Evolutionary conservation across 2,113 vertebrate genomes (phyloP), one percentile per base, ranked within the genome.

Genomic region (Oryzias melastigma): DNA sequence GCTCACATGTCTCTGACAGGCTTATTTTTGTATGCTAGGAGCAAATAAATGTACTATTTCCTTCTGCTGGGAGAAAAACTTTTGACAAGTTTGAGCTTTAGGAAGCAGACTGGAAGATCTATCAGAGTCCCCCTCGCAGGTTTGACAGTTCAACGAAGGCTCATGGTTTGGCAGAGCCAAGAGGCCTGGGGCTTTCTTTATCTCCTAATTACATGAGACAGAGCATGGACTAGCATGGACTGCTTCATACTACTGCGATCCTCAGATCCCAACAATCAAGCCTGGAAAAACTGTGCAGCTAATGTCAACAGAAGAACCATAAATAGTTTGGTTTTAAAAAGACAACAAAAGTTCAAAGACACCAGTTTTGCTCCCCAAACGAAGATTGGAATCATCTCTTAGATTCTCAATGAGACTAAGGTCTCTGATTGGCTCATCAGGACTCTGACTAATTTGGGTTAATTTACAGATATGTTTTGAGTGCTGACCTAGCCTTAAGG

Each of bases 181-280:
- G 59, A 35, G 46, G 51, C 68, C 64, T 0, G 60, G 20, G 52
- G 59, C 63, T 72, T 79, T 82, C 74, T 86, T 90, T 88, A 84
- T 83, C 83, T 83, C 72, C 78, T 85, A 89, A 87, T 90, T 88
- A 88, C 76, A 69, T 16, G 22, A 75, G 83, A 82, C 71, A 56
- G 64, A 76, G 61, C 44, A 17, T 56, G 61, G 55, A 73, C 72
- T 87, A n/a, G n/a, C n/a, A n/a, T n/a, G n/a, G n/a, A n/a, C 80
- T 84, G 83, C 87, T 86, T 81, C 78, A 83, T 81, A 67, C 75
- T 55, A 49, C 8, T 74, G 53, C 57, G 68, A 61, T 58, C 62
- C 70, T 68, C 67, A 51, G 67, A 79, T 58, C 71, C 71, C 65
- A 60, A 52, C 40, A n/a, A 17, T 51, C 68, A 57, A 59, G 69